These are phyloP conservation scores for Schizotus pectinicornis DNA, from an alignment of 2,888 invertebrate genomes.

Conservation along the genomic window DNA sequence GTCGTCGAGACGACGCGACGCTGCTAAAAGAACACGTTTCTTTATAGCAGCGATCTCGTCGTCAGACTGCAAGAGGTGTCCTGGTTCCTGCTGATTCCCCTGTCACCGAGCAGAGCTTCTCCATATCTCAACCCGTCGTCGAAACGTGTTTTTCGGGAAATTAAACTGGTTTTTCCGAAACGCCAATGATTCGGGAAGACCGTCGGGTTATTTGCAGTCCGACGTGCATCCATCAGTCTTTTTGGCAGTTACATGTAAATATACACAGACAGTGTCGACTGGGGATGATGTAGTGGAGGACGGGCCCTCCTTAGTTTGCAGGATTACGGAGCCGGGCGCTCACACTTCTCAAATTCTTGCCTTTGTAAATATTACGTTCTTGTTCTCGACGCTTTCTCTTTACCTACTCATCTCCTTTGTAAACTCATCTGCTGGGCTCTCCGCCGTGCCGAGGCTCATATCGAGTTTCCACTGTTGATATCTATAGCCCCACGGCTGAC, in stretches of 20 bases:
- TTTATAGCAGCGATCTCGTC: too few relatives aligned
- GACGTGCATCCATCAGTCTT: slow-evolving; percentile 10
- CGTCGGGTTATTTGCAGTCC: neutral
- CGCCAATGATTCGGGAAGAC: too few relatives aligned
- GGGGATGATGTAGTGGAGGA: slow-evolving; percentile 3
- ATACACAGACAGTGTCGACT: slow-evolving; percentile 5
- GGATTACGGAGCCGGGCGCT: slow-evolving; percentile 10
- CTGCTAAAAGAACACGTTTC: too few relatives aligned
- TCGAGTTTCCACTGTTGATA: slow-evolving; percentile 29
- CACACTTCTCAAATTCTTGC: slow-evolving; percentile 13
- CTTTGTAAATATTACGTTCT: neutral
- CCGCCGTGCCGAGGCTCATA: slow-evolving; percentile 18
- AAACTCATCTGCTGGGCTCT: slow-evolving; percentile 18
- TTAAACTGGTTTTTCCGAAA: neutral
- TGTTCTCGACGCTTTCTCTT: slow-evolving; percentile 7
- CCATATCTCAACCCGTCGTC: too few relatives aligned
- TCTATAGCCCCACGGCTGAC: slow-evolving; percentile 11
- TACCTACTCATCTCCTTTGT: slow-evolving; percentile 13
- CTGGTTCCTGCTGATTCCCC: too few relatives aligned
- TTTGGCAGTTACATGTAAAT: slow-evolving; percentile 14
- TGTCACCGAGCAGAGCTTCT: too few relatives aligned
- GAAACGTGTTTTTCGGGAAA: neutral
- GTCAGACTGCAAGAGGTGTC: too few relatives aligned
- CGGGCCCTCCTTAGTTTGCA: slow-evolving; percentile 9
- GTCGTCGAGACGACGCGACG: too few relatives aligned